A percentile compares a stretch with the other conserved stretches of the same genome.
Evolutionary conservation across 2,797 vertebrate species (phyloP).

Genomic region (Crypturellus tataupa): DNA sequence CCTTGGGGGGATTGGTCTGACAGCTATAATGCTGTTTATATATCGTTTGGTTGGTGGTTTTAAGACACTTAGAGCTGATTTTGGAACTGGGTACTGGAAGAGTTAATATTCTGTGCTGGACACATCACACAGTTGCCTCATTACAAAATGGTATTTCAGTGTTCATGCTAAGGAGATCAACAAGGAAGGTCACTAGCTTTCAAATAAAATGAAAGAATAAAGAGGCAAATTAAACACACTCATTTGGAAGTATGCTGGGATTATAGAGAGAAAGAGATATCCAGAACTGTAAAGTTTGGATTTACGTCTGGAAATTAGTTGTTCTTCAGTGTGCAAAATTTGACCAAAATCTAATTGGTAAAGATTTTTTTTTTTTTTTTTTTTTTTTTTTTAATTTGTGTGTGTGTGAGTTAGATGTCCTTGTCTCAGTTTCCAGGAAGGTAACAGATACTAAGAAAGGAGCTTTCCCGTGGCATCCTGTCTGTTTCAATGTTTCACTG

Average conservation of each 20-base stretch:
- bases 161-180: background rate
- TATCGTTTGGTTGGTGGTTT: fast-evolving
- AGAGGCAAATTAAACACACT: fast-evolving
- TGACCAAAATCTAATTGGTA: slow-evolving; percentile 16
- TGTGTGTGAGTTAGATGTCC: background rate
- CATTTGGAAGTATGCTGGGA: fast-evolving
- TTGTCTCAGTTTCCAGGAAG: background rate
- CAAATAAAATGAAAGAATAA: background rate
- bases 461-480: background rate
- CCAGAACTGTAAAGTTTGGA: background rate
- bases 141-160: background rate
- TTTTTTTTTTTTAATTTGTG: no score
- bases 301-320: background rate
- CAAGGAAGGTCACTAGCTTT: background rate
- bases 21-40: background rate
- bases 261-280: background rate
- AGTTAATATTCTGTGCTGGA: background rate
- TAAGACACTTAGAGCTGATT: background rate
- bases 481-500: background rate
- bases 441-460: background rate
- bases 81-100: background rate
- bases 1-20: fast-evolving
- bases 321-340: background rate
- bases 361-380: background rate
- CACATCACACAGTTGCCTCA: background rate